phyloP scores from a whole-genome alignment of 2,797 vertebrate species.

The Sebastes kiyomatsui region DNA sequence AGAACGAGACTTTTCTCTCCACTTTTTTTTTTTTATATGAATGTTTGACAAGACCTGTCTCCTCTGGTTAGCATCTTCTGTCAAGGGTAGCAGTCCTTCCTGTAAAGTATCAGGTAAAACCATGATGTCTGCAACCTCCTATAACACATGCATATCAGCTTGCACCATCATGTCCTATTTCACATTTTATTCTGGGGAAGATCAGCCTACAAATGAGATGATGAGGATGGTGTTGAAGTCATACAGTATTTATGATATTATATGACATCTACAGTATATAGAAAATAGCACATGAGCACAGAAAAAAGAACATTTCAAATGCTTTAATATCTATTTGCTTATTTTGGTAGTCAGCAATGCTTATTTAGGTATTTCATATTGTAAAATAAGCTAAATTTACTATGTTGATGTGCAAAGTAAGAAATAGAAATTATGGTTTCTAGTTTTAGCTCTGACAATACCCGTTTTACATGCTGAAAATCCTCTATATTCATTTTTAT shows the following conservation, averaged over 20 bases:
- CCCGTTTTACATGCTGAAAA: not conserved
- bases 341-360: too few relatives aligned
- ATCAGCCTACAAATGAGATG: conserved; percentile 7
- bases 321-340: not conserved
- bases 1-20: conserved; percentile 35
- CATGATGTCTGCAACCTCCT: conserved; percentile 13
- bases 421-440: not conserved
- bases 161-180: conserved; percentile 23
- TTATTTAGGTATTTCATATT: not conserved
- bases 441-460: not conserved
- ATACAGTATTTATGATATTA: not conserved
- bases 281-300: not conserved
- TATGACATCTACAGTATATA: not conserved
- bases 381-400: not conserved
- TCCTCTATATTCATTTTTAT: conserved; percentile 6
- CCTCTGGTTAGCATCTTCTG: conserved; percentile 31
- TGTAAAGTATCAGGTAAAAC: conserved; percentile 41
- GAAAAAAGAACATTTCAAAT: not conserved
- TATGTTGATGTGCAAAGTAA: not conserved
- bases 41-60: conserved; percentile 59
- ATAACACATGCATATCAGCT: conserved; percentile 13
- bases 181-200: not conserved
- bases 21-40: conserved; percentile 36
- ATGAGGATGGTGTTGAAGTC: not conserved
- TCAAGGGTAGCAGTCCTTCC: conserved; percentile 8